Evolutionary conservation across 1,140 invertebrate genomes (phyloP).

Genomic region (Callitettix versicolor): DNA sequence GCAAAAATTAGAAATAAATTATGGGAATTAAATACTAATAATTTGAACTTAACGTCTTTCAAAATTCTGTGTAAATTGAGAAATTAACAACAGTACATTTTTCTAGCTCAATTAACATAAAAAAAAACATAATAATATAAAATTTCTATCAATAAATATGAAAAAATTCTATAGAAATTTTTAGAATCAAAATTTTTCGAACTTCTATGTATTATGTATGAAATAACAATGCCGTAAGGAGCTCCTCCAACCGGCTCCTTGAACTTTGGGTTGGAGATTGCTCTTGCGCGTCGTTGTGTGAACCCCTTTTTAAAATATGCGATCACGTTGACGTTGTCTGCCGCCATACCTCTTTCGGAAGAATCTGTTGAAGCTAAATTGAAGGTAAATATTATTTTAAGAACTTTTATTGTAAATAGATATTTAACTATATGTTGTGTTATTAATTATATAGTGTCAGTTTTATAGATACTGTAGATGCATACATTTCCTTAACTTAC

Average conservation of each 20-base stretch:
- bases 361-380: slow-evolving; percentile 13
- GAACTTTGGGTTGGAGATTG: slow-evolving; percentile 31
- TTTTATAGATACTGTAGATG: too few relatives aligned
- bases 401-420: slow-evolving; percentile 3
- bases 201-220: background rate
- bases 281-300: slow-evolving; percentile 65
- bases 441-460: background rate
- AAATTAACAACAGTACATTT: too few relatives aligned
- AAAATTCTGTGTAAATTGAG: too few relatives aligned
- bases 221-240: background rate
- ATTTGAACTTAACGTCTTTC: too few relatives aligned
- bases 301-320: slow-evolving; percentile 50
- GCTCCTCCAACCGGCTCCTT: background rate
- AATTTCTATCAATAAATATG: too few relatives aligned
- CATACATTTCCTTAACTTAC: too few relatives aligned
- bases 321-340: slow-evolving; percentile 65
- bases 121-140: too few relatives aligned
- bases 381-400: slow-evolving; percentile 14
- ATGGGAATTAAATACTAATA: too few relatives aligned
- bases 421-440: background rate
- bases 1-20: too few relatives aligned
- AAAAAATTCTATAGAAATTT: too few relatives aligned
- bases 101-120: too few relatives aligned
- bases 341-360: slow-evolving; percentile 49
- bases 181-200: too few relatives aligned